Conservation (phyloP, 2,113 vertebrate genomes). For the Mastomys natalensis region DNA sequence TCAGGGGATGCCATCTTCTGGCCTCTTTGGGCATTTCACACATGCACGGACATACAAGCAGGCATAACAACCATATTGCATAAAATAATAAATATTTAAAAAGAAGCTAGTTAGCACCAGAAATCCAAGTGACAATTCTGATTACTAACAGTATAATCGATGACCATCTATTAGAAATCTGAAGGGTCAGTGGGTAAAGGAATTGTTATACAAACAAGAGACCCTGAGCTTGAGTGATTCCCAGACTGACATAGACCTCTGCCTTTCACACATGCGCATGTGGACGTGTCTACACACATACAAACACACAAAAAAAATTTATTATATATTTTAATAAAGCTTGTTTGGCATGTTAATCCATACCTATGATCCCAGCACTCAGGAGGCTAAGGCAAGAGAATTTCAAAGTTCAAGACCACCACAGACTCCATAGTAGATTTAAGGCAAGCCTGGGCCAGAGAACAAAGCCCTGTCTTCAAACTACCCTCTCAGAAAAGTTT, state of each 20-base stretch:
- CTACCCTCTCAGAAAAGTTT: not conserved
- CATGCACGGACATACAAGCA: not conserved
- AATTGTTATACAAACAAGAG: not conserved
- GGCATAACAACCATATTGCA: not conserved
- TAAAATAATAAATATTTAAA: not conserved
- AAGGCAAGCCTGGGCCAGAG: not conserved
- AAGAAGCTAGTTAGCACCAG: slow-evolving; percentile 27
- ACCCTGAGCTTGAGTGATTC: not conserved
- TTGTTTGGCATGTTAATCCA: not conserved
- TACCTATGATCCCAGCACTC: not conserved
- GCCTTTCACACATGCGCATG: not conserved
- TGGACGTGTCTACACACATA: not conserved
- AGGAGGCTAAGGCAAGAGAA: not conserved
- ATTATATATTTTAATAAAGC: not conserved
- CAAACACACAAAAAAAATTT: not conserved
- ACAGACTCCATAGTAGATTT: not conserved
- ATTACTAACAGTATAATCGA: not conserved
- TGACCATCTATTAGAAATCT: slow-evolving; percentile 6
- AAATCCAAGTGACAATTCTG: not conserved
- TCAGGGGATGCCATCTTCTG: not conserved
- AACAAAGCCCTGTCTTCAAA: not conserved
- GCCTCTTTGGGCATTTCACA: not conserved
- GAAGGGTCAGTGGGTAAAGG: not conserved
- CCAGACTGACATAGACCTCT: not conserved
- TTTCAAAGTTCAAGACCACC: not conserved